Conservation (phyloP, 2,797 vertebrate species). For the Cryptoprocta ferox region DNA sequence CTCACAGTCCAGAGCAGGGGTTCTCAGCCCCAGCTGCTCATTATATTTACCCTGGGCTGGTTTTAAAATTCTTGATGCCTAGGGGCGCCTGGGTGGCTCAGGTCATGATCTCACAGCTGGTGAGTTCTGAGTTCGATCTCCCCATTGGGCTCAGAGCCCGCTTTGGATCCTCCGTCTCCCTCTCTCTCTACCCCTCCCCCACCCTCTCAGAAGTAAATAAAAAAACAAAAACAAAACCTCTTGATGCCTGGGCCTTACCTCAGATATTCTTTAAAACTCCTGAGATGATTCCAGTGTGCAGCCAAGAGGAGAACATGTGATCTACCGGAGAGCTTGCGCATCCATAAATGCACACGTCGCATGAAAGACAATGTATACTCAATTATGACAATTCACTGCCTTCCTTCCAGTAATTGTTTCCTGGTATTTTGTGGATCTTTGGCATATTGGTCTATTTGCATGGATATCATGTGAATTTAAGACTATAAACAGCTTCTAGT, state of each 20-base stretch:
- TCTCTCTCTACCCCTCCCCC: too few relatives aligned
- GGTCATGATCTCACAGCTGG: too few relatives aligned
- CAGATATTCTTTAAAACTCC: not conserved
- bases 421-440: not conserved
- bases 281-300: not conserved
- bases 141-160: too few relatives aligned
- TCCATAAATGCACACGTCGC: not conserved
- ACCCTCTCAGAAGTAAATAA: too few relatives aligned
- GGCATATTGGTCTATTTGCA: not conserved
- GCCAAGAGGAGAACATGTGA: not conserved
- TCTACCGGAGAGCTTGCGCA: not conserved
- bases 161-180: too few relatives aligned
- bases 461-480: constrained; percentile 7
- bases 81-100: too few relatives aligned
- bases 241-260: not conserved
- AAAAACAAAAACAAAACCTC: not conserved
- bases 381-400: not conserved
- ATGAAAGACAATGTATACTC: not conserved
- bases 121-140: too few relatives aligned
- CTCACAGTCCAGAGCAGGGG: not conserved
- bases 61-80: not conserved
- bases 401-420: not conserved
- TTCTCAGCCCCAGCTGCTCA: not conserved
- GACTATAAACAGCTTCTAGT: not conserved
- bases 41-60: not conserved